Conservation (phyloP, 30 jellyfish, hydroid and myxozoan genomes). For the Turritopsis rubra region DNA sequence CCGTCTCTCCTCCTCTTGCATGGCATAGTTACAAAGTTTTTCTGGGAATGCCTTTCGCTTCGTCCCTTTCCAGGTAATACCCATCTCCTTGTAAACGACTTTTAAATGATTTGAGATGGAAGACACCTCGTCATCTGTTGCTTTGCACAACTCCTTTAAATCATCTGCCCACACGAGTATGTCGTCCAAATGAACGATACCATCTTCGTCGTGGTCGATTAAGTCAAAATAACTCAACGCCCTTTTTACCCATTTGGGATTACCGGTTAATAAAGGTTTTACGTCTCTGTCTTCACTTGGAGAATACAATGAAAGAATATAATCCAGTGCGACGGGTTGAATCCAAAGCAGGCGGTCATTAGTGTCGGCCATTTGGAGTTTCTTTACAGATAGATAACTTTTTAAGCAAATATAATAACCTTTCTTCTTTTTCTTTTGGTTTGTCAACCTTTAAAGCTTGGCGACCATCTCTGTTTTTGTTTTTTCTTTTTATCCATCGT, state of each 20-base stretch:
- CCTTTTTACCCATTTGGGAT: background rate
- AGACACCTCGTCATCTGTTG: background rate
- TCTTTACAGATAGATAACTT: background rate
- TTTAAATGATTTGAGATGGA: background rate
- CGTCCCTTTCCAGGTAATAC: background rate
- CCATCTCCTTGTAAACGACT: background rate
- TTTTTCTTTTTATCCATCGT: background rate
- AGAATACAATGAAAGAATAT: background rate
- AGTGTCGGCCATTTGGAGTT: background rate
- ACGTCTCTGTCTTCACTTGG: background rate
- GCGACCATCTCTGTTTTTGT: background rate
- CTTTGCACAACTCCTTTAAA: background rate
- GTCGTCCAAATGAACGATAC: background rate
- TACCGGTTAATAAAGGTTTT: background rate
- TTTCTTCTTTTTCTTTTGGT: background rate
- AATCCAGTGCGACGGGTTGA: background rate
- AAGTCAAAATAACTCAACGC: background rate
- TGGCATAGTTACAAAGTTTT: background rate
- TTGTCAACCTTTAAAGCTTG: background rate
- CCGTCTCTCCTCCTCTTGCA: background rate
- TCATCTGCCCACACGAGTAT: background rate
- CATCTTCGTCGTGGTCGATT: background rate
- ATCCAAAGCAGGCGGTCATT: background rate
- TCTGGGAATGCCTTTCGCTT: background rate
- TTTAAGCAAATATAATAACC: background rate